phyloP scores from a whole-genome alignment of 2,113 vertebrate species.

The Clarias macrocephalus region DNA sequence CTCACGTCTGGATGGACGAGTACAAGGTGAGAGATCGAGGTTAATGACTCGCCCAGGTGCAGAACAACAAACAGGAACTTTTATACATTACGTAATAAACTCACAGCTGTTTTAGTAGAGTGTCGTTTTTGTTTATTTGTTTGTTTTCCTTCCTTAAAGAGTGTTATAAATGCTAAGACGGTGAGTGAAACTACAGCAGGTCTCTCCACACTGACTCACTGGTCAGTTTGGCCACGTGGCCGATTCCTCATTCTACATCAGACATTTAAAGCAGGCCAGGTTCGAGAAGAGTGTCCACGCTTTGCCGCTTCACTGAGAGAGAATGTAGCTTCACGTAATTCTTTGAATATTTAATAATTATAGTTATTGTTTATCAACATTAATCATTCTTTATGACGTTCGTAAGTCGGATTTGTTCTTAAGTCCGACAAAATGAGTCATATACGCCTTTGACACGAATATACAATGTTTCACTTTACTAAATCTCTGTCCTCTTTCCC shows the following conservation, averaged over 20 bases:
- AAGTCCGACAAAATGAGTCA: too few species aligned
- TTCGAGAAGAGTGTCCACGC: background rate
- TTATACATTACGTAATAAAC: background rate
- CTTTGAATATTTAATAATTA: too few species aligned
- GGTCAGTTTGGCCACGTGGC: background rate
- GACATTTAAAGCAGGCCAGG: too few species aligned
- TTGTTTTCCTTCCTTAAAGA: too few species aligned
- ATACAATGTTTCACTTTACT: too few species aligned
- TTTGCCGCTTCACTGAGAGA: background rate
- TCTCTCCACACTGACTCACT: background rate
- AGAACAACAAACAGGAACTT: background rate
- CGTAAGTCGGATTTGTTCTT: too few species aligned
- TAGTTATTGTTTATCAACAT: too few species aligned
- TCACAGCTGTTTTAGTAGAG: background rate
- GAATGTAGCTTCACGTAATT: background rate
- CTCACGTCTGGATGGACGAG: conserved; percentile 96
- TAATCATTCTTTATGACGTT: background rate
- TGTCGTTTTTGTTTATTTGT: background rate
- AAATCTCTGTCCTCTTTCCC: too few species aligned
- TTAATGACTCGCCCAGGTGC: background rate
- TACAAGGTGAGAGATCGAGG: conserved; percentile 81
- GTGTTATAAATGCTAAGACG: background rate
- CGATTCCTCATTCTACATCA: background rate
- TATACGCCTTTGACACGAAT: too few species aligned
- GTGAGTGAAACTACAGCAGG: background rate